Base-by-base conservation (phyloP, 1,140 invertebrate species). In the Drosophila eugracilis region DNA sequence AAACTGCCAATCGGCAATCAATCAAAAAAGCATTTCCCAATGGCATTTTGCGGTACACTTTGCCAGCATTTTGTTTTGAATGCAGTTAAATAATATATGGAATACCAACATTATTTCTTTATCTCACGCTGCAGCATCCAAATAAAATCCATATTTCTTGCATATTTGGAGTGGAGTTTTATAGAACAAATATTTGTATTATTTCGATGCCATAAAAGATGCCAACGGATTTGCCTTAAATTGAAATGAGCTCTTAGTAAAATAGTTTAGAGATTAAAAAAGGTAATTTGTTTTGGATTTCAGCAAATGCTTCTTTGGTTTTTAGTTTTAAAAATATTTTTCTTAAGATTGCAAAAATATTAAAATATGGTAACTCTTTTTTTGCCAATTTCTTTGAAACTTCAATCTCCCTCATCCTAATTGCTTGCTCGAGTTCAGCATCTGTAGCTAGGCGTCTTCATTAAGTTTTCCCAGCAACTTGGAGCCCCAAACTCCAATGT, bases 1-100 rank as follows among this genome's bases (percentile, higher is more conserved):
- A 60, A 86, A 44, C 73, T 86, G 81, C 71, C 81, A 85, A 76
- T 85, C 77, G 77, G 44, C 78, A 85, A 85, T 86, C 81, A 85
- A 85, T 85, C 81, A 74, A 77, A 26, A 71, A 66, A 62, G 54
- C 73, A 77, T 86, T 81, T 66, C 39, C 44, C 19, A 22, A 32
- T 21, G 52, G 37, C 26, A 75, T 60, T 79, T 79, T 79, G 80
- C 67, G 72, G 59, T 36, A 48, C 32, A 42, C 45, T 69, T 47
- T 47, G 39, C 4, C 34, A 24, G 42, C 22, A 36, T 15, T 52
- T 47, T 59, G 44, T 49, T 54, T 74, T 65, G 50, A 49, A 63
- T 34, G 42, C 34, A 14, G 15, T 37, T 53, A 12, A 41, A 60
- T 62, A 67, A 41, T 34, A 67, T 52, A 50, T 49, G 15, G 36